Evolutionary conservation across 1,140 invertebrate genomes (phyloP).

Genomic region (Lithobius niger): DNA sequence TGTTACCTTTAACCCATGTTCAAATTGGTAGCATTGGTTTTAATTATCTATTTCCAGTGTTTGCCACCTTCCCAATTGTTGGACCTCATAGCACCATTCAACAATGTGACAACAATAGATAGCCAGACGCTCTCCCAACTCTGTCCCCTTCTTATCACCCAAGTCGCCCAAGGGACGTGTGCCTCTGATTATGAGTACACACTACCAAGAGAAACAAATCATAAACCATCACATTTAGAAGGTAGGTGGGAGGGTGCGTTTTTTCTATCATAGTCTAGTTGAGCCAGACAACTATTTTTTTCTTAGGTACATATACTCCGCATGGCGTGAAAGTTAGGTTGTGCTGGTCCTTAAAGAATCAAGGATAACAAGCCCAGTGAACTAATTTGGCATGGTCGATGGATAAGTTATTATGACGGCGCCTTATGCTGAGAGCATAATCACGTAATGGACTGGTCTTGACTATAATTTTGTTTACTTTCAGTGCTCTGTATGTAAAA

Average conservation of each 20-base stretch:
- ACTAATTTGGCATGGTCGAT: neutral
- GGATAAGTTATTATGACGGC: neutral
- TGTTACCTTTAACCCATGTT: too few species aligned
- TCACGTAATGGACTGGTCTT: neutral
- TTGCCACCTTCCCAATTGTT: too few species aligned
- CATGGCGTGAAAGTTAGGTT: too few species aligned
- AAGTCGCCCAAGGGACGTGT: neutral
- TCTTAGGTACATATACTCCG: neutral
- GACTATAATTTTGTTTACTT: neutral
- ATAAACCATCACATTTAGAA: constrained; percentile 8
- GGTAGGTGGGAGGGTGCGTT: neutral
- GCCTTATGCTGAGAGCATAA: neutral
- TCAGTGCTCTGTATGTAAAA: neutral
- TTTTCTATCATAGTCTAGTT: neutral
- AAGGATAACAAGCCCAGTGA: neutral
- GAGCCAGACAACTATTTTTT: neutral
- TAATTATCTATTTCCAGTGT: too few species aligned
- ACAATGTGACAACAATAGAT: constrained; percentile 3
- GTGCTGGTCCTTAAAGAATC: neutral
- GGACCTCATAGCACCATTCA: too few species aligned
- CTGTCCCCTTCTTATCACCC: neutral
- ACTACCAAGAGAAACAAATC: neutral
- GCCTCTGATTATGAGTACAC: neutral
- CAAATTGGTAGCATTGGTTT: too few species aligned
- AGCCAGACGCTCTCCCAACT: neutral